A percentile compares a stretch with the other conserved stretches of the same genome.
Conservation (phyloP, 2,113 vertebrate genomes). For the Castor canadensis region DNA sequence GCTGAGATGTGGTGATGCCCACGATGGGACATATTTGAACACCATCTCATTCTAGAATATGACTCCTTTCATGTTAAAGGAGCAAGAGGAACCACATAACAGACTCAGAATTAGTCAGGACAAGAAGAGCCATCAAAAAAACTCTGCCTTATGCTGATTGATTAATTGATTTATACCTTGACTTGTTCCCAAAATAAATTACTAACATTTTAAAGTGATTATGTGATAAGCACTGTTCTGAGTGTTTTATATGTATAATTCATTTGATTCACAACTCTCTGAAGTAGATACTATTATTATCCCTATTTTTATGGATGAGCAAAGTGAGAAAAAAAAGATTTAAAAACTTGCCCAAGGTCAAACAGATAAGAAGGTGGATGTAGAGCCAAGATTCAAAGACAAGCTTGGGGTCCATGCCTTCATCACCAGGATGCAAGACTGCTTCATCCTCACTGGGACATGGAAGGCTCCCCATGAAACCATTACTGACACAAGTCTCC, state of each 20-base stretch:
- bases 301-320: conserved; percentile 63
- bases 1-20: too few species aligned
- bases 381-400: neutral
- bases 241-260: conserved; percentile 54
- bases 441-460: neutral
- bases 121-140: neutral
- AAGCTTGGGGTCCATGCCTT: rapidly evolving
- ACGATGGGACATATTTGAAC: neutral
- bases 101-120: neutral
- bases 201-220: conserved; percentile 50
- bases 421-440: neutral
- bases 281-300: conserved; percentile 50
- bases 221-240: conserved; percentile 38
- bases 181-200: conserved; percentile 58
- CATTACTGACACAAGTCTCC: neutral
- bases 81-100: neutral
- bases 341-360: conserved; percentile 9
- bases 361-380: neutral
- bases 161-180: conserved; percentile 39
- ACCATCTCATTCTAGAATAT: neutral
- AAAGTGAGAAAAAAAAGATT: conserved; percentile 47
- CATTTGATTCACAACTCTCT: conserved; percentile 43
- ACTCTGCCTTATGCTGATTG: neutral
- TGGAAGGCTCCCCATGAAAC: rapidly evolving
- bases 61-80: neutral